A percentile compares a stretch with the other conserved stretches of the same genome.
Conservation (phyloP, 2,888 invertebrate species). For the Peribatodes rhomboidaria region DNA sequence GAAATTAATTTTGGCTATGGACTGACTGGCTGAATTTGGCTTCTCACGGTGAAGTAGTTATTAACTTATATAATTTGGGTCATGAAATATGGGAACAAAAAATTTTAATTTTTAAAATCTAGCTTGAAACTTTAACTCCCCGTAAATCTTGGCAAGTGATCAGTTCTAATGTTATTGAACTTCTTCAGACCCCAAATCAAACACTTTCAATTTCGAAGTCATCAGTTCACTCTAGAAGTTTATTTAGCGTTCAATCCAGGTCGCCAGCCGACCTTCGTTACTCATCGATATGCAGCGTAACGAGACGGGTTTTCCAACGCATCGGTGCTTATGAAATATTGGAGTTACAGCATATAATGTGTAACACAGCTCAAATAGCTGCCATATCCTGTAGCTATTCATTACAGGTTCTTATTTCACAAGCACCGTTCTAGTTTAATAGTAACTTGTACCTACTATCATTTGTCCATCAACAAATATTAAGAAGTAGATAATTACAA, state of each 20-base stretch:
- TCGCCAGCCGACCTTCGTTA: constrained; percentile 26
- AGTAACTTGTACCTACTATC: too few relatives aligned
- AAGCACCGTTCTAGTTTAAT: too few relatives aligned
- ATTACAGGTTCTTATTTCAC: too few relatives aligned
- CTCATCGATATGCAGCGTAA: constrained; percentile 27
- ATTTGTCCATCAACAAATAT: too few relatives aligned
- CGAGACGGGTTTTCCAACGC: constrained; percentile 30
- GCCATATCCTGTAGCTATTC: not conserved
- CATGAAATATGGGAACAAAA: too few relatives aligned
- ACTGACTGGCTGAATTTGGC: not conserved
- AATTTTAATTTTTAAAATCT: too few relatives aligned
- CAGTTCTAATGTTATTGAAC: too few relatives aligned
- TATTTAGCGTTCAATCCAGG: constrained; percentile 5
- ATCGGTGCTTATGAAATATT: constrained; percentile 24
- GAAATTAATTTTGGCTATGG: constrained; percentile 10
- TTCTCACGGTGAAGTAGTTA: not conserved
- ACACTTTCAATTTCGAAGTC: not conserved
- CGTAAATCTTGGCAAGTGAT: too few relatives aligned
- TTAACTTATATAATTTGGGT: not conserved
- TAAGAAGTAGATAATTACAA: too few relatives aligned
- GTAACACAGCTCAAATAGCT: not conserved
- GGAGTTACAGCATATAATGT: not conserved
- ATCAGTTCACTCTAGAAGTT: not conserved
- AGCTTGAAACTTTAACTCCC: too few relatives aligned
- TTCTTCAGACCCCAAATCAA: not conserved